Percentiles rank a stretch among this genome's conserved stretches.
phyloP scores from a whole-genome alignment of 1,140 invertebrate species.

The Piezodorus guildinii region DNA sequence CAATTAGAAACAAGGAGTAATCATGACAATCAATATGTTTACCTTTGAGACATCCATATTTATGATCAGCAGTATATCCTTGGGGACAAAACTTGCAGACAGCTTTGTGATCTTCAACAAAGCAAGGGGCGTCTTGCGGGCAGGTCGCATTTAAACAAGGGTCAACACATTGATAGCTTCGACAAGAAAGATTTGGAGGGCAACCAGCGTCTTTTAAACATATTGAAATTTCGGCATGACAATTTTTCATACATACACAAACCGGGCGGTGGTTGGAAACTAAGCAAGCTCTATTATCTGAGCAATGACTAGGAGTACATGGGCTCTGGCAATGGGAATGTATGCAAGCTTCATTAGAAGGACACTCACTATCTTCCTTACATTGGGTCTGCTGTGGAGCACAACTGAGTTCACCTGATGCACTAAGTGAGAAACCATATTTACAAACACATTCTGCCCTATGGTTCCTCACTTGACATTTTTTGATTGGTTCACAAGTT shows the following conservation, averaged over 20 bases:
- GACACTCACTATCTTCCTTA: slow-evolving; percentile 67
- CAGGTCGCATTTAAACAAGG: slow-evolving; percentile 71
- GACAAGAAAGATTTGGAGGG: slow-evolving; percentile 67
- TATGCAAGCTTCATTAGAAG: slow-evolving; percentile 70
- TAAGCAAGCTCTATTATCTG: slow-evolving; percentile 68
- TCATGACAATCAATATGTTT: slow-evolving; percentile 35
- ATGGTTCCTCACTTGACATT: slow-evolving; percentile 76
- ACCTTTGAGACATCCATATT: slow-evolving; percentile 91
- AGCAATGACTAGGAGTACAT: slow-evolving; percentile 56
- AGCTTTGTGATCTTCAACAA: slow-evolving; percentile 82
- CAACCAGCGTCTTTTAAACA: slow-evolving; percentile 81
- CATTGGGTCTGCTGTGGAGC: slow-evolving; percentile 67
- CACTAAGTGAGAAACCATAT: slow-evolving; percentile 73
- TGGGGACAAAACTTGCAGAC: slow-evolving; percentile 88
- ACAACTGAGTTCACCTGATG: slow-evolving; percentile 69
- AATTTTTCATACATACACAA: slow-evolving; percentile 76
- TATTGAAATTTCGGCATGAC: slow-evolving; percentile 71
- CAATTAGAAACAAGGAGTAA: not conserved
- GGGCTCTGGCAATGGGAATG: slow-evolving; percentile 73
- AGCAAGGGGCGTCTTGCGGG: slow-evolving; percentile 69
- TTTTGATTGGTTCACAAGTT: slow-evolving; percentile 65
- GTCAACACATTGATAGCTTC: slow-evolving; percentile 79
- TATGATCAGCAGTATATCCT: slow-evolving; percentile 75
- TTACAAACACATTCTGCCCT: slow-evolving; percentile 77
- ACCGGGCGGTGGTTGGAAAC: slow-evolving; percentile 72